Percentiles rank a stretch among this genome's conserved stretches.
Evolutionary conservation across 1,140 invertebrate genomes (phyloP).

Genomic region (Drosophila auraria): DNA sequence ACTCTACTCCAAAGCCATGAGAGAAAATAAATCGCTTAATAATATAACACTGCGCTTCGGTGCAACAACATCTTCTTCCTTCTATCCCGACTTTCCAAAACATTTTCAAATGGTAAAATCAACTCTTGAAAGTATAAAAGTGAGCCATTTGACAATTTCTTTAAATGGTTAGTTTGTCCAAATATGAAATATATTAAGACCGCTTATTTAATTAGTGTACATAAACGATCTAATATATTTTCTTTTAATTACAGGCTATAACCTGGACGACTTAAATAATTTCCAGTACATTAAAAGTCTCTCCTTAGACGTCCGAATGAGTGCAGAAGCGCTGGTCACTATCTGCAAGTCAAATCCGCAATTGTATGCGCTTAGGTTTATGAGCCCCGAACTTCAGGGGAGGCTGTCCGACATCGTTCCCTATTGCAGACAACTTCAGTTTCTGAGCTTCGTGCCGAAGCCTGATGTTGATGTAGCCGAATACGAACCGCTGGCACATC

Average conservation of each 20-base stretch:
- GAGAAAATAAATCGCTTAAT: neutral
- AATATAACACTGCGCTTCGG: too few relatives aligned
- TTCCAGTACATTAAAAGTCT: neutral
- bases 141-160: neutral
- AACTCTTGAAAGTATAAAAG: neutral
- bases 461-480: neutral
- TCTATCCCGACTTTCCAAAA: neutral
- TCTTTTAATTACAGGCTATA: neutral
- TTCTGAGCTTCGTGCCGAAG: neutral
- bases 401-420: neutral
- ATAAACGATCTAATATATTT: neutral
- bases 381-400: neutral
- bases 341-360: neutral
- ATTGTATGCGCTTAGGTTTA: neutral
- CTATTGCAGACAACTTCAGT: neutral
- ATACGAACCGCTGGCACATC: neutral
- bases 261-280: neutral
- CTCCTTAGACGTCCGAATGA: neutral
- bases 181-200: too few relatives aligned
- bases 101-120: neutral
- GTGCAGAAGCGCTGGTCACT: neutral
- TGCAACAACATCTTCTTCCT: neutral
- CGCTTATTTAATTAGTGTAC: too few relatives aligned
- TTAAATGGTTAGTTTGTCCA: neutral
- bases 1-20: neutral